Evolutionary conservation across 2,888 invertebrate genomes (phyloP).

Genomic region (Acanthococcus lagerstroemiae): DNA sequence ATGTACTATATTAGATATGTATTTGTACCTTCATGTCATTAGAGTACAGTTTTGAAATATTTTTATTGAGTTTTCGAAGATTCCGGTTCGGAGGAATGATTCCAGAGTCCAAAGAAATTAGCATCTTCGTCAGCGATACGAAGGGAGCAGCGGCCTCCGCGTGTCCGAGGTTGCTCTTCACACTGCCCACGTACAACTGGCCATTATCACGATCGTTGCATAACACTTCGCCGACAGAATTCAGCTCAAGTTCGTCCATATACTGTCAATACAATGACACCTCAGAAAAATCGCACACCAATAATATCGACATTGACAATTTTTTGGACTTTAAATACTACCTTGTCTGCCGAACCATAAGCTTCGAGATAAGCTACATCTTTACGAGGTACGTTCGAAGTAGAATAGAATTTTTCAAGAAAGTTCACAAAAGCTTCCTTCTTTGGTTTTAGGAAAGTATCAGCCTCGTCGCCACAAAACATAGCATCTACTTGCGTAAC

Average conservation of each 20-base stretch:
- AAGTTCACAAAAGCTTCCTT: conserved; percentile 33
- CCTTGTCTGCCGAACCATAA: conserved; percentile 52
- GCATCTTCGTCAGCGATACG: conserved; percentile 76
- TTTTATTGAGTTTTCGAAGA: conserved; percentile 70
- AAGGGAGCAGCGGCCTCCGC: conserved; percentile 86
- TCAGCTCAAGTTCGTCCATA: conserved; percentile 59
- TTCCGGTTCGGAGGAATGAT: conserved; percentile 85
- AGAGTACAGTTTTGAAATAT: conserved; percentile 42
- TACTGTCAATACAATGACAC: conserved; percentile 31
- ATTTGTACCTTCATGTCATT: conserved; percentile 51
- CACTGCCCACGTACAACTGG: conserved; percentile 84
- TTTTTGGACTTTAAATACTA: too few relatives aligned
- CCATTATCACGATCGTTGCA: conserved; percentile 59
- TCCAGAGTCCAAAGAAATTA: conserved; percentile 85
- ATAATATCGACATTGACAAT: background rate
- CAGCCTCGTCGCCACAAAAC: conserved; percentile 49
- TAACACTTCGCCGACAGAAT: conserved; percentile 82
- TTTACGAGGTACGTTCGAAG: conserved; percentile 45
- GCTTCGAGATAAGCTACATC: conserved; percentile 49
- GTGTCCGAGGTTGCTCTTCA: conserved; percentile 98
- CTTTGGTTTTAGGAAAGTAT: conserved; percentile 40
- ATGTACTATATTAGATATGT: too few relatives aligned
- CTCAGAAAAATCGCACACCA: background rate
- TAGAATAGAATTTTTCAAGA: conserved; percentile 44
- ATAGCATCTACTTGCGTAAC: conserved; percentile 49